These are phyloP conservation scores for Chouioia cunea DNA, from an alignment of 2,888 invertebrate genomes.

Conservation along the genomic window DNA sequence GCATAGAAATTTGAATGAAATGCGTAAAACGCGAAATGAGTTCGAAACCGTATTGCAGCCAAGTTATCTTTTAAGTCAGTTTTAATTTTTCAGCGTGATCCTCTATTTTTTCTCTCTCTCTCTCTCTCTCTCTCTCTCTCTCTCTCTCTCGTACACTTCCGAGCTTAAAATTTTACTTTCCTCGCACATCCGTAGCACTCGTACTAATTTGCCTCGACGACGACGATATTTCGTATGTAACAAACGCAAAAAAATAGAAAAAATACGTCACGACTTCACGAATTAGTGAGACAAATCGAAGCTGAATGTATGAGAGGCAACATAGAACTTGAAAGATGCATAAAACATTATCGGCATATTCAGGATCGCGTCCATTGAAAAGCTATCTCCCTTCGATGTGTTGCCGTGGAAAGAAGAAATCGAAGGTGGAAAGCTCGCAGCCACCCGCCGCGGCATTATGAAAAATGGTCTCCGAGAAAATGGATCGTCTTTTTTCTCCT, in stretches of 20 bases:
- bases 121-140: not conserved
- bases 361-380: conserved; percentile 40
- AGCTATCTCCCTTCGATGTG: conserved; percentile 39
- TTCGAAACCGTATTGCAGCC: not conserved
- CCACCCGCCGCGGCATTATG: conserved; percentile 40
- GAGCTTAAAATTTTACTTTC: conserved; percentile 12
- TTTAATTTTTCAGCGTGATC: conserved; percentile 31
- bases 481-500: conserved; percentile 35
- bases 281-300: conserved; percentile 35
- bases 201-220: conserved; percentile 29
- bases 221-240: no score
- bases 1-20: conserved; percentile 29
- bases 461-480: conserved; percentile 46
- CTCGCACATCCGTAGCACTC: conserved; percentile 29
- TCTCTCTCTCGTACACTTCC: conserved; percentile 3
- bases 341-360: conserved; percentile 49
- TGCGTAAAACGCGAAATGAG: conserved; percentile 33
- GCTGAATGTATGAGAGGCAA: conserved; percentile 8
- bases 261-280: conserved; percentile 20
- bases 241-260: conserved; percentile 22
- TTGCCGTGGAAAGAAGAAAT: conserved; percentile 28
- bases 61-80: conserved; percentile 21
- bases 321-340: conserved; percentile 42
- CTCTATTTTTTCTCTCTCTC: not conserved
- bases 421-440: conserved; percentile 34